Evolutionary conservation across 2,888 invertebrate genomes (phyloP), one percentile per base, ranked within the genome.

Genomic region (Drosophila ezoana): DNA sequence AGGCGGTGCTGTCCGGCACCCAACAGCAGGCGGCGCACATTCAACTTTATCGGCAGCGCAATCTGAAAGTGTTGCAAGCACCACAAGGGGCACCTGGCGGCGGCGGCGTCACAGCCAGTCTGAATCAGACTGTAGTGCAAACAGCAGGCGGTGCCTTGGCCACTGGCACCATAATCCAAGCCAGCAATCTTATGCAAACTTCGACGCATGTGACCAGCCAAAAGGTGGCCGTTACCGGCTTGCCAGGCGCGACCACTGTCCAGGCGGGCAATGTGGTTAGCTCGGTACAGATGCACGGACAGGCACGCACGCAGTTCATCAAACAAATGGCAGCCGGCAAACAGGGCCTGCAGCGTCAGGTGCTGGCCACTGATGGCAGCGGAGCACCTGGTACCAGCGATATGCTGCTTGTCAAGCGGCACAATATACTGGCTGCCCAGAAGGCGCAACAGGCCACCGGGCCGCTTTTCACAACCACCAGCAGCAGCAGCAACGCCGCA

Each of bases 381-480:
- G 93, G 65, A 0, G 49, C 67, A 0, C 43, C 85, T 0, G 80
- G 75, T 1, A 33, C 68, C 4, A 92, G 93, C 2, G 95, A 95
- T 80, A 93, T 95, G 93, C 62, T 94, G 4, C 79, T 95, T 48
- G 91, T 95, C 1, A 94, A 94, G 76, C 93, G 94, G 4, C 94
- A 94, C 62, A 90, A 93, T 14, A 90, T 92, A 35, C 59, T 90
- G 37, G 85, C 90, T 1, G 90, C 90, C 32, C 92, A 90, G 61
- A 93, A 93, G 66, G 91, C 92, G 0, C 92, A 93, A 47, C 92
- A 93, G 28, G 86, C 86, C 0, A 82, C 88, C 1, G 82, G 82
- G 0, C 88, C 88, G 5, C 92, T 95, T 8, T 93, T 94, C 45
- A 93, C 95, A 0, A 89, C 90, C 9, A 76, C 85, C n/a, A 76